A percentile compares a stretch with the other conserved stretches of the same genome.
Evolutionary conservation across 2,113 vertebrate genomes (phyloP).

Genomic region (Sardina pilchardus): DNA sequence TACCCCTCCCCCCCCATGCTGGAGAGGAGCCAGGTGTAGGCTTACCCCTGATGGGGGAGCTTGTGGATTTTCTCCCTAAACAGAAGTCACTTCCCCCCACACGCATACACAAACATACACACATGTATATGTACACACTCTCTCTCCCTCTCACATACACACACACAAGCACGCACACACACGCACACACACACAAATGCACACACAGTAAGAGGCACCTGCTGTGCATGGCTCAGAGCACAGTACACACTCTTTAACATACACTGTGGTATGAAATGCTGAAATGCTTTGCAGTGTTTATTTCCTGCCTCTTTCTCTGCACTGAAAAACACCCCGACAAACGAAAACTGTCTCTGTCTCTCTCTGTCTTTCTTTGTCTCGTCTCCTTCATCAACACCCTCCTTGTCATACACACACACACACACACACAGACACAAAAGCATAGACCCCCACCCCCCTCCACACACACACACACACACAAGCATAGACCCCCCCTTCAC

Average conservation of each 20-base stretch:
- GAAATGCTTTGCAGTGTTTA: not conserved
- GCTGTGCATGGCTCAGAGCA: not conserved
- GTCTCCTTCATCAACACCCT: too few relatives aligned
- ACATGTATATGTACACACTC: not conserved
- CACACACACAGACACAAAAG: too few relatives aligned
- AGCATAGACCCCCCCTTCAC: too few relatives aligned
- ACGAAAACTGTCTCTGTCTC: not conserved
- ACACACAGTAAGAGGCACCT: slow-evolving; percentile 9
- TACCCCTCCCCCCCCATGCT: not conserved
- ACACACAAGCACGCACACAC: not conserved
- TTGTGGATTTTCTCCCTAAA: slow-evolving; percentile 2
- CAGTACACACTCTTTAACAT: not conserved
- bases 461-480: too few relatives aligned
- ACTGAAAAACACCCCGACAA: not conserved
- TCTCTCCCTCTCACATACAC: too few relatives aligned
- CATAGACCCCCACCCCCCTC: too few relatives aligned
- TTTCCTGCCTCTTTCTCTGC: not conserved
- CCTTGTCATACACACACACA: too few relatives aligned
- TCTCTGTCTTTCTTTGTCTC: not conserved
- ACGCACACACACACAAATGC: not conserved
- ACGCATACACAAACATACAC: not conserved
- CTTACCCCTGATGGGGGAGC: not conserved
- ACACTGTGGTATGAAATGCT: not conserved
- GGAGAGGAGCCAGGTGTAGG: not conserved
- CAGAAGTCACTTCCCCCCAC: not conserved